Evolutionary conservation across 1,140 invertebrate species (phyloP).

Genomic region (Aricia agestis): DNA sequence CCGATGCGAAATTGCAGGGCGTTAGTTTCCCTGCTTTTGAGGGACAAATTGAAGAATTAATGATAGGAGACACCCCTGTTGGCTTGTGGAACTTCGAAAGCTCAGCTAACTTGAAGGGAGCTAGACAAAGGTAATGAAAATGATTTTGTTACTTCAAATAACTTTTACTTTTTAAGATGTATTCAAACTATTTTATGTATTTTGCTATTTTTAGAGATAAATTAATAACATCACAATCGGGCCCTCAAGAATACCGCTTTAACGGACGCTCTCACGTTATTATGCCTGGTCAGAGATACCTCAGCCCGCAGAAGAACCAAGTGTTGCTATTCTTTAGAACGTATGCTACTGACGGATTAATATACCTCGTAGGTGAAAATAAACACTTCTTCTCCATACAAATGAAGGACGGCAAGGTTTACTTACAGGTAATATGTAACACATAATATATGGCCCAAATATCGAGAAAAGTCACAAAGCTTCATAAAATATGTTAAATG

Average conservation of each 20-base stretch:
- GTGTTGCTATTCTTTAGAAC: constrained; percentile 86
- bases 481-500: no score
- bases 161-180: not conserved
- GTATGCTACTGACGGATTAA: constrained; percentile 87
- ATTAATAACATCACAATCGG: constrained; percentile 78
- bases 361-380: constrained; percentile 89
- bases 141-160: not conserved
- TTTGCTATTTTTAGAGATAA: constrained; percentile 73
- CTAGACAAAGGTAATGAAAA: constrained; percentile 79
- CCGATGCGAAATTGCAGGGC: constrained; percentile 79
- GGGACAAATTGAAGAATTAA: constrained; percentile 93
- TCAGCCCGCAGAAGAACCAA: constrained; percentile 55
- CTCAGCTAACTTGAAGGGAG: constrained; percentile 85
- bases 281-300: constrained; percentile 48
- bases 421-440: constrained; percentile 79
- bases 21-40: constrained; percentile 86
- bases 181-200: not conserved
- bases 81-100: constrained; percentile 97
- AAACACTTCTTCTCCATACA: constrained; percentile 90
- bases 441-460: not conserved
- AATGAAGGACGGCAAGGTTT: constrained; percentile 85
- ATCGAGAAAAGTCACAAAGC: no score
- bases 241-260: constrained; percentile 84
- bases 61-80: constrained; percentile 91
- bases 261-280: constrained; percentile 80